phyloP scores from a whole-genome alignment of 2,888 invertebrate species.

The Gasteruption jaculator region DNA sequence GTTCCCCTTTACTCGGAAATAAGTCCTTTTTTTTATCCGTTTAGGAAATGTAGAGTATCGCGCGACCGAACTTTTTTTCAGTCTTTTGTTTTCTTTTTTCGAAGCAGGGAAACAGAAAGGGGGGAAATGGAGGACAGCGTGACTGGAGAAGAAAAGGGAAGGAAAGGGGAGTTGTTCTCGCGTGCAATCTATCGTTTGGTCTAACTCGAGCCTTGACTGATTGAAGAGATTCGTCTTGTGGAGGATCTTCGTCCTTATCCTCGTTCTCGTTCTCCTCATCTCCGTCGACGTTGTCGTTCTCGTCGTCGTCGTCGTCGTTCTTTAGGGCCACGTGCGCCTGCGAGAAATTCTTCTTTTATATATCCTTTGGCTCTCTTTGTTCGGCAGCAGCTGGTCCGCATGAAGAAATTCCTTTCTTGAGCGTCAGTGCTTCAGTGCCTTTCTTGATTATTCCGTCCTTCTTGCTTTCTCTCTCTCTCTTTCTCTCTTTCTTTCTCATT shows the following conservation, averaged over 20 bases:
- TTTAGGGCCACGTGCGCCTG: conserved; percentile 43
- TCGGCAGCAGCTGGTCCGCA: conserved; percentile 46
- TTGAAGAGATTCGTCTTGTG: neutral
- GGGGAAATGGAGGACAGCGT: no score
- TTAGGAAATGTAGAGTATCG: no score
- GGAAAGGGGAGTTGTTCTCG: neutral
- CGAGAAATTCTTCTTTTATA: conserved; percentile 45
- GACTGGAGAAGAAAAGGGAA: neutral
- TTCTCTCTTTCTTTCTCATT: conserved; percentile 14
- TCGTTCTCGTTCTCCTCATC: conserved; percentile 3
- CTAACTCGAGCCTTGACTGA: neutral
- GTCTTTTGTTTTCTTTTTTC: no score
- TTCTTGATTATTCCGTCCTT: conserved; percentile 9
- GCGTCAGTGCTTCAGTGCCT: conserved; percentile 31
- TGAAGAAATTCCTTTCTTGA: conserved; percentile 46
- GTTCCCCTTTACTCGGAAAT: no score
- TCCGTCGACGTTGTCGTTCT: conserved; percentile 1
- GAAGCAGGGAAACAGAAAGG: no score
- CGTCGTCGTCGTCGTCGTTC: conserved; percentile 1
- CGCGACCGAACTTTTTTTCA: no score
- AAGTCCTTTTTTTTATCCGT: no score
- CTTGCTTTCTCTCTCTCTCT: conserved; percentile 8
- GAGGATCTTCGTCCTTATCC: no score
- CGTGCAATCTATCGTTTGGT: conserved; percentile 3
- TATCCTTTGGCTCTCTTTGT: conserved; percentile 44